These are phyloP conservation scores for Drosophila orosa DNA, from an alignment of 1,140 invertebrate species.

Conservation along the genomic window DNA sequence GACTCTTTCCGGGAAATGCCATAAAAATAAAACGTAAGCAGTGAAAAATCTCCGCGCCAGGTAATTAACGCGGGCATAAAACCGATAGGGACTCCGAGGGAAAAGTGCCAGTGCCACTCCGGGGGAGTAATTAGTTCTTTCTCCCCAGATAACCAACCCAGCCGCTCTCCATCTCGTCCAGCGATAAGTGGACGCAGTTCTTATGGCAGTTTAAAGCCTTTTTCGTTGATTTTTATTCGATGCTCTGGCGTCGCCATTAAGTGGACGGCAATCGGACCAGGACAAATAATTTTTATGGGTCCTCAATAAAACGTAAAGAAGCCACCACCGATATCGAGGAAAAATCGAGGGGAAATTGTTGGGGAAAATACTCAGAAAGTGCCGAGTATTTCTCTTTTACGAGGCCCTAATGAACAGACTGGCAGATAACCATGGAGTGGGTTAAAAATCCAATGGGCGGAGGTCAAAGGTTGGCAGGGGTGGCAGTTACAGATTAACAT, in stretches of 20 bases:
- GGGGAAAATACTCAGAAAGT: conserved; percentile 35
- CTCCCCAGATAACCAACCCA: conserved; percentile 31
- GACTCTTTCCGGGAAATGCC: conserved; percentile 65
- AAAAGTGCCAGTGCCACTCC: conserved; percentile 24
- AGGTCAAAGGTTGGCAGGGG: neutral
- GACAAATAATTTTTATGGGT: conserved; percentile 67
- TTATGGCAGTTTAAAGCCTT: conserved; percentile 71
- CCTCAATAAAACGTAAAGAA: conserved; percentile 60
- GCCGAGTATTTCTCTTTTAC: conserved; percentile 43
- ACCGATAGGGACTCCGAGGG: conserved; percentile 22
- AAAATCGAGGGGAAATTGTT: conserved; percentile 13
- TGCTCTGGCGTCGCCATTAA: conserved; percentile 62
- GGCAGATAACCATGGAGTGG: conserved; percentile 1
- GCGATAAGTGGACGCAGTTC: conserved; percentile 67
- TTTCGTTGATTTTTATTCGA: conserved; percentile 75
- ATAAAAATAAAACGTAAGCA: conserved; percentile 64
- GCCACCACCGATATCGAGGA: conserved; percentile 15
- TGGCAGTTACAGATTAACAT: conserved; percentile 70
- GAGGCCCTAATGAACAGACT: conserved; percentile 64
- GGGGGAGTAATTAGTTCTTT: conserved; percentile 59
- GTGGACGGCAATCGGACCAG: conserved; percentile 57
- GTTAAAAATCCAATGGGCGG: neutral
- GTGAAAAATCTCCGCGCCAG: conserved; percentile 65
- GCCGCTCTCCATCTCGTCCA: conserved; percentile 15
- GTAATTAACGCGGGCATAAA: conserved; percentile 75